These are phyloP conservation scores for Macrocentrus cingulum DNA, from an alignment of 1,140 invertebrate species.

Conservation along the genomic window DNA sequence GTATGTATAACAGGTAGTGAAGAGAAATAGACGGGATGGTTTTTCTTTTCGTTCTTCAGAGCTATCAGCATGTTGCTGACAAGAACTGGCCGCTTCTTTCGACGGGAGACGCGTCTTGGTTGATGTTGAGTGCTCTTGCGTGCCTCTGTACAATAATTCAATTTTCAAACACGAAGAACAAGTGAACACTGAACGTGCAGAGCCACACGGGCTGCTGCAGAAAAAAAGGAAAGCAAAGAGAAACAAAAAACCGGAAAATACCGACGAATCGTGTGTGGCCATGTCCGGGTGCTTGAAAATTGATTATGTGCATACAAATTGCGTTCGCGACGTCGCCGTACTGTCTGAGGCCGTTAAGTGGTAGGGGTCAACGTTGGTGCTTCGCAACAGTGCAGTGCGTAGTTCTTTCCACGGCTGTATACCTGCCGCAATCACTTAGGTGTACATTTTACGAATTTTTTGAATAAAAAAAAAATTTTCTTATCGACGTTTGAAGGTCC, in stretches of 20 bases:
- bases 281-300: neutral
- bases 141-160: too few species aligned
- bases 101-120: too few species aligned
- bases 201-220: too few species aligned
- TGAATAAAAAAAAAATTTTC: neutral
- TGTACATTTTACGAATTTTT: neutral
- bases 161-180: too few species aligned
- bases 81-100: too few species aligned
- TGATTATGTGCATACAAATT: slow-evolving; percentile 15
- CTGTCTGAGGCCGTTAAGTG: neutral
- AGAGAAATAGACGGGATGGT: too few species aligned
- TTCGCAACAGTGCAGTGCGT: slow-evolving; percentile 9
- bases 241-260: slow-evolving; percentile 2
- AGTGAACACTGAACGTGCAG: too few species aligned
- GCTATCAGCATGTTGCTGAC: too few species aligned
- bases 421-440: neutral
- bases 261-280: neutral
- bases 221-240: neutral
- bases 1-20: too few species aligned
- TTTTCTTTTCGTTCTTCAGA: too few species aligned
- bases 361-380: slow-evolving; percentile 13
- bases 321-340: slow-evolving; percentile 4
- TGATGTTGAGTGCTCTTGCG: too few species aligned
- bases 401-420: neutral
- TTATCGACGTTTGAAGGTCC: neutral